Conservation (phyloP, 2,888 invertebrate species). For the Drosophila imparisetae region DNA sequence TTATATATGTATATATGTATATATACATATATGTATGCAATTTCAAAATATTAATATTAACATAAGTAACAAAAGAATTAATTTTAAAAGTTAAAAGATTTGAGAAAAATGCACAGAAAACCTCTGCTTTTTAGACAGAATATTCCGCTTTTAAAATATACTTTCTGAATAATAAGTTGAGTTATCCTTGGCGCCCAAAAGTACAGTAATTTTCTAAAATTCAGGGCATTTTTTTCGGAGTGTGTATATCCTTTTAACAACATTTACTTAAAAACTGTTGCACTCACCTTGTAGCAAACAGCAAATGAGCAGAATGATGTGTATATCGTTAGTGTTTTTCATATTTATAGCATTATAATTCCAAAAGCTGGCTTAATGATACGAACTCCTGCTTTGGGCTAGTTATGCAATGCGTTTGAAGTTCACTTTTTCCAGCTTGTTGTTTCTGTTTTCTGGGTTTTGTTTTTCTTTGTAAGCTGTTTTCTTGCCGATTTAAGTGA, state of each 20-base stretch:
- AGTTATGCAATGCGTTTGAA: conserved; percentile 37
- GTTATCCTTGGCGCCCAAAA: neutral
- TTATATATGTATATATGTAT: too few species aligned
- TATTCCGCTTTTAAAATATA: neutral
- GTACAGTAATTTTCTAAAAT: neutral
- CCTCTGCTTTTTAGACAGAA: neutral
- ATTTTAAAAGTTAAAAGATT: neutral
- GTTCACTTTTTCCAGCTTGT: conserved; percentile 37
- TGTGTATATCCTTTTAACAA: neutral
- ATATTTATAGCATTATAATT: conserved; percentile 84
- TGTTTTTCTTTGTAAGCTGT: conserved; percentile 30
- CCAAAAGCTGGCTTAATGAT: conserved; percentile 47
- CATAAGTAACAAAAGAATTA: neutral
- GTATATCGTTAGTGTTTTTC: conserved; percentile 83
- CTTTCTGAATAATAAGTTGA: neutral
- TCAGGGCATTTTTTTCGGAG: fast-evolving
- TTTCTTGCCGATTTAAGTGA: conserved; percentile 65
- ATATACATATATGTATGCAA: neutral
- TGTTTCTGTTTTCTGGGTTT: conserved; percentile 17
- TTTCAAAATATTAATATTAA: neutral
- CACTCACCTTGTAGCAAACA: conserved; percentile 82
- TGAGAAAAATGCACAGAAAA: neutral
- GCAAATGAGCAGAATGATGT: conserved; percentile 82
- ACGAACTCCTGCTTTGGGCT: conserved; percentile 17
- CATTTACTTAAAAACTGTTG: conserved; percentile 29